These are phyloP conservation scores for Agonopterix subpropinquella DNA, from an alignment of 2,888 invertebrate genomes.

Conservation along the genomic window DNA sequence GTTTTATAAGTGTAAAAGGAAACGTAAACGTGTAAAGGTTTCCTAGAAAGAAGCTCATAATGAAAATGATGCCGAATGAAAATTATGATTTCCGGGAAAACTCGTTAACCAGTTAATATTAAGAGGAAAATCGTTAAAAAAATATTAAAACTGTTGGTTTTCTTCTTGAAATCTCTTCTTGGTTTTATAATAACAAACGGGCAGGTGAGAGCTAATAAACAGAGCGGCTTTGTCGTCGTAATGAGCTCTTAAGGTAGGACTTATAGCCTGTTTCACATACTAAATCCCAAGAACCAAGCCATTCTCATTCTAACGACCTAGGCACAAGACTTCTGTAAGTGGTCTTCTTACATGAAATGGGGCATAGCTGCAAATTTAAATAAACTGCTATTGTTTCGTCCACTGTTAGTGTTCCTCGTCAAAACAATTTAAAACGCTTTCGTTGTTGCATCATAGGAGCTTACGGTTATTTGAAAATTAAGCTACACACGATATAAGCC, in stretches of 20 bases:
- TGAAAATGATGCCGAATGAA: too few species aligned
- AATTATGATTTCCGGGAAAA: too few species aligned
- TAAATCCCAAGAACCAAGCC: neutral
- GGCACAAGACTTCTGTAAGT: neutral
- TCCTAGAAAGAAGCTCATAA: too few species aligned
- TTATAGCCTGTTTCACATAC: conserved; percentile 13
- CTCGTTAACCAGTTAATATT: neutral
- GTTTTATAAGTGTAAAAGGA: too few species aligned
- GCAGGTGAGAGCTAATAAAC: conserved; percentile 50
- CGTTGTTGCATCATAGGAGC: neutral
- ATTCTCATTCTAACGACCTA: neutral
- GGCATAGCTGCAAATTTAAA: conserved; percentile 17
- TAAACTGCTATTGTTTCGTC: conserved; percentile 40
- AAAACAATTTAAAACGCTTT: neutral
- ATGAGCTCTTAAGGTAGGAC: conserved; percentile 41
- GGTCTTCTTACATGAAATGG: too few species aligned
- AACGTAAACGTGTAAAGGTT: too few species aligned
- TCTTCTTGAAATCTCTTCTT: conserved; percentile 31
- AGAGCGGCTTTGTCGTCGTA: conserved; percentile 44
- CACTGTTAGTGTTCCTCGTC: conserved; percentile 26
- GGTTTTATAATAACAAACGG: conserved; percentile 27
- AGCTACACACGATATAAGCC: too few species aligned
- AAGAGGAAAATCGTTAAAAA: conserved; percentile 17
- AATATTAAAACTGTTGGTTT: conserved; percentile 18
- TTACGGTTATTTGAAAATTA: too few species aligned